Base-by-base conservation (phyloP, 1,140 invertebrate genomes). In the Lamellibrachia luymesi region DNA sequence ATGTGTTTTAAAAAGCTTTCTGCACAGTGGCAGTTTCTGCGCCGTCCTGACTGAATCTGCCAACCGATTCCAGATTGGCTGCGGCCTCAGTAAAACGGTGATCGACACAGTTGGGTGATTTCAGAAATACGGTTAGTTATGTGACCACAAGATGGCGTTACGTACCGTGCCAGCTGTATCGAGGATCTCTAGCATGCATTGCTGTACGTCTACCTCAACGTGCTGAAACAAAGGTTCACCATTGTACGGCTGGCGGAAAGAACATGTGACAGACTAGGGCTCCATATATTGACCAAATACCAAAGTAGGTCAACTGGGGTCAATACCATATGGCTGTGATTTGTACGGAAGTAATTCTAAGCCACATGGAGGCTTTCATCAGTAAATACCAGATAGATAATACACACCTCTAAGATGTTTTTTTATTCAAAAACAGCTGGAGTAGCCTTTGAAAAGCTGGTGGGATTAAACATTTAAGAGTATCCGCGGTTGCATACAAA, bases 161-260 rank as follows among this genome's bases (percentile, higher is more conserved):
- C 97, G 97, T 97, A 98, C 97, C 94, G 99, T 99, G 95, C 99
- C 99, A 95, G 99, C 99, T 93, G 99, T 99, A 97, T 99, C 99
- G 95, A 99, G 97, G 95, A 99, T 99, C 97, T 99, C 99, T 95
- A 99, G 97, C 98, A 99, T 99, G 97, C 99, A 99, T 96, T 99
- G 99, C 96, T 99, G 98, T 92, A 98, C 99, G 96, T 99, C 99
- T 94, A 99, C 99, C 97, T 99, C 99, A 94, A 99, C 99, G 97
- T 99, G 98, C 97, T 97, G 94, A 49, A 93, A 94, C 93, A 94
- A 27, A 91, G 91, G 49, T 80, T 80, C 64, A 80, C 17, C 64
- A 80, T 80, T 80, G 64, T 80, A 80, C 7, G 64, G 64, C 13
- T 80, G 64, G 64, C 13, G 4, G 64, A 80, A 80, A 80, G 64